Evolutionary conservation across 1,140 invertebrate genomes (phyloP).

Genomic region (Tetramorium alpestre): DNA sequence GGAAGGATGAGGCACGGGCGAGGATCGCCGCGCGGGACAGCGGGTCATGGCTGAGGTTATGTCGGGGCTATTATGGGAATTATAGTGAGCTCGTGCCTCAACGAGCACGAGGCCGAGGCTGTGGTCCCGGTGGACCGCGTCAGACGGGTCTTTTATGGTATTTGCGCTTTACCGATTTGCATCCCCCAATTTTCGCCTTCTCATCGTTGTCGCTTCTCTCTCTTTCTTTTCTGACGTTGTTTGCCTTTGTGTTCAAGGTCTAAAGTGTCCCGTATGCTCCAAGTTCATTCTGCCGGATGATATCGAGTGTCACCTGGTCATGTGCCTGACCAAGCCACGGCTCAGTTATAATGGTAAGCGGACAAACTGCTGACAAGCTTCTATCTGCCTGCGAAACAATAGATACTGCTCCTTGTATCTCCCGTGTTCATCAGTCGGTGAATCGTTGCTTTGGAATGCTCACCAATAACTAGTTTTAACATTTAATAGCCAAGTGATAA

Average conservation of each 20-base stretch:
- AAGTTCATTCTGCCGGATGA: constrained; percentile 99
- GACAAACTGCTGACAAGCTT: background rate
- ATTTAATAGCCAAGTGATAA: background rate
- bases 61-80: constrained; percentile 88
- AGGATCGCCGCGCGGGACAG: constrained; percentile 11
- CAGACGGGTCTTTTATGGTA: constrained; percentile 86
- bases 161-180: background rate
- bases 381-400: background rate
- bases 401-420: background rate
- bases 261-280: constrained; percentile 99
- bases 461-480: background rate
- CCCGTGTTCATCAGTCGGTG: background rate
- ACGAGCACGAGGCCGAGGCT: constrained; percentile 86
- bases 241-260: constrained; percentile 89
- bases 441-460: background rate
- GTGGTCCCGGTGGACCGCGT: constrained; percentile 84
- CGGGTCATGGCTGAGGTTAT: constrained; percentile 73
- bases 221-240: background rate
- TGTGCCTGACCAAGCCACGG: constrained; percentile 99
- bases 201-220: too few species aligned
- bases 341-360: constrained; percentile 98
- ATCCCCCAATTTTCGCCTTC: background rate
- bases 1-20: background rate
- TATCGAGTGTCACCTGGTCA: constrained; percentile 99
- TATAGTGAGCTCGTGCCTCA: constrained; percentile 91